These are phyloP conservation scores for Eurytemora carolleeae DNA, from an alignment of 1,140 invertebrate species.

Conservation along the genomic window DNA sequence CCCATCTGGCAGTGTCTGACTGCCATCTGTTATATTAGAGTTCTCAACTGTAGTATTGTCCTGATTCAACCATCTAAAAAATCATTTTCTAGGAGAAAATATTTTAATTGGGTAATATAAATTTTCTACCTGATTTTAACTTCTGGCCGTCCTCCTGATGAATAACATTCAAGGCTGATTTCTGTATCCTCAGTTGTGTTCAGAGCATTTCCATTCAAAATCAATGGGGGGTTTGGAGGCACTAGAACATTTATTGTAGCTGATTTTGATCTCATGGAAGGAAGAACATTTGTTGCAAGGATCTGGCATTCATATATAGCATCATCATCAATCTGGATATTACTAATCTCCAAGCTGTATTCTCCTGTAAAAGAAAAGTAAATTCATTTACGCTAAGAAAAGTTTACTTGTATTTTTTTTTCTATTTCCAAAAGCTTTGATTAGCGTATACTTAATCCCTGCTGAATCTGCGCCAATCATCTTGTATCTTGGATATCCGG, in stretches of 20 bases:
- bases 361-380: constrained; percentile 25
- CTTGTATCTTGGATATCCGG: constrained; percentile 67
- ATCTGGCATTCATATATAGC: constrained; percentile 32
- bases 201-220: constrained; percentile 4
- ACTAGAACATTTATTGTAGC: constrained; percentile 7
- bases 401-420: not conserved
- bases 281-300: constrained; percentile 1
- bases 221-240: constrained; percentile 2
- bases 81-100: not conserved
- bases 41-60: not conserved
- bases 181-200: constrained; percentile 11
- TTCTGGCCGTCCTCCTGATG: not conserved
- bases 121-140: not conserved
- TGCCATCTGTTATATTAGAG: not conserved
- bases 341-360: constrained; percentile 30
- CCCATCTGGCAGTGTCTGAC: not conserved
- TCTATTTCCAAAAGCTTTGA: too few relatives aligned
- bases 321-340: constrained; percentile 31
- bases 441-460: too few relatives aligned
- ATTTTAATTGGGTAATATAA: too few relatives aligned
- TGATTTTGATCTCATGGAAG: constrained; percentile 4
- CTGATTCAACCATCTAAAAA: not conserved
- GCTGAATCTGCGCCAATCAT: constrained; percentile 84
- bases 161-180: constrained; percentile 10
- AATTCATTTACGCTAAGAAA: not conserved